A percentile compares a stretch with the other conserved stretches of the same genome.
These are phyloP conservation scores for Pachymerium ferrugineum DNA, from an alignment of 2,888 invertebrate species.

Conservation along the genomic window DNA sequence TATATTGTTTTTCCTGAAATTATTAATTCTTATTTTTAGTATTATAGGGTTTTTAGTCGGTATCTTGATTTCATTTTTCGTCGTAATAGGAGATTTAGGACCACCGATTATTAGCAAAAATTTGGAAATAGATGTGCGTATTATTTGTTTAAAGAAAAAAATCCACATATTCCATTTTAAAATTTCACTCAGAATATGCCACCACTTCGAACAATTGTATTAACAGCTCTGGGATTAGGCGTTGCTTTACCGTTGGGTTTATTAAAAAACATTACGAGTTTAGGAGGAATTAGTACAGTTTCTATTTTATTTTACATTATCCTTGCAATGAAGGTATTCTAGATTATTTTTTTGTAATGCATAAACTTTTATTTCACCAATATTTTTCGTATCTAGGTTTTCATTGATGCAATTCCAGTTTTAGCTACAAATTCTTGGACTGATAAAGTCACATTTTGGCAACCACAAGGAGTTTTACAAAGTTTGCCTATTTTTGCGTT, in stretches of 20 bases:
- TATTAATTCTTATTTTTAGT: constrained; percentile 46
- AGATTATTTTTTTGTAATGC: background rate
- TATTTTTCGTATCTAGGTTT: constrained; percentile 55
- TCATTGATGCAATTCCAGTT: constrained; percentile 69
- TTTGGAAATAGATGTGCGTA: constrained; percentile 56
- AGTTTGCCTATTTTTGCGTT: constrained; percentile 94
- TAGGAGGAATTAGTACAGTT: constrained; percentile 78
- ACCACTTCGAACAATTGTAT: constrained; percentile 38
- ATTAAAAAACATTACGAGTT: constrained; percentile 79
- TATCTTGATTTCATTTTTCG: constrained; percentile 91
- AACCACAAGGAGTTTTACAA: constrained; percentile 76
- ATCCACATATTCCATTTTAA: constrained; percentile 28
- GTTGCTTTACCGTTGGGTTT: constrained; percentile 86
- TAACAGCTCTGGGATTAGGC: constrained; percentile 46
- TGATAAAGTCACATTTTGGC: constrained; percentile 63
- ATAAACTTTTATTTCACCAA: constrained; percentile 33
- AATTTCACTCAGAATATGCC: constrained; percentile 36
- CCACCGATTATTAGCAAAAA: constrained; percentile 82
- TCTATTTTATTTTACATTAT: constrained; percentile 88
- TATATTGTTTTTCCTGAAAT: constrained; percentile 18
- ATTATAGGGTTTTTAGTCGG: constrained; percentile 91
- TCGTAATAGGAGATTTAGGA: constrained; percentile 95
- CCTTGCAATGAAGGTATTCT: constrained; percentile 72
- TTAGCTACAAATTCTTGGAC: constrained; percentile 68
- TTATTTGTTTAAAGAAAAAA: background rate